Evolutionary conservation across 2,888 invertebrate species (phyloP), one percentile per base, ranked within the genome.

Genomic region (Scrobipalpa costella): DNA sequence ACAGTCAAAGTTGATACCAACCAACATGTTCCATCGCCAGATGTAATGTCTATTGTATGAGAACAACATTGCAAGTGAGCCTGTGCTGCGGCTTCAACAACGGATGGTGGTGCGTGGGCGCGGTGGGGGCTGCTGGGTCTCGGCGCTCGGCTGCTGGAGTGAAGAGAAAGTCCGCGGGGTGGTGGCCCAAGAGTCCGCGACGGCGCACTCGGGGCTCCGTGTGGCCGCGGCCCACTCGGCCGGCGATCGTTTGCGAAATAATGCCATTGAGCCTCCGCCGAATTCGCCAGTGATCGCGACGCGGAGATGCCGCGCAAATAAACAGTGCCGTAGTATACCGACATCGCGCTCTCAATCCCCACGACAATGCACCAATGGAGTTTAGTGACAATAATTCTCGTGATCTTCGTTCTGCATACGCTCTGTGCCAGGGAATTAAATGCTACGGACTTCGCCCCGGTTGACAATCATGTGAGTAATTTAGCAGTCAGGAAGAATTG

Each of bases 291-390:
- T 86, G 81, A 83, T 69, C 83, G 81, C 80, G 80, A 75, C 67
- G 80, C 80, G 78, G 86, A 85, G 82, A 90, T 90, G 90, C 79
- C 86, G 86, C 84, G 81, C 82, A 78, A 86, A 86, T 88, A 88
- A 86, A 85, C 79, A 83, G 83, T 81, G 79, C 81, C 77, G 78
- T 79, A 68, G 47, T 61, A 66, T 66, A 65, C 57, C 57, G 64
- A 74, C 74, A 77, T 70, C 79, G 73, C 72, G 79, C 74, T 74
- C 72, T 74, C 70, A 72, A 75, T 70, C 77, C 74, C 78, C 77
- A 75, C 85, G 83, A 89, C 84, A 80, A 91, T 91, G 90, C 88
- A 88, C 87, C 80, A 78, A 88, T 90, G 90, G 89, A 87, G 82
- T 82, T 76, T 84, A 75, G 87, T 90, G 86, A 82, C 78, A 78